Percentiles rank a stretch among this genome's conserved stretches.
Conservation (phyloP, 2,888 invertebrate species). For the Scaptomyza parva region DNA sequence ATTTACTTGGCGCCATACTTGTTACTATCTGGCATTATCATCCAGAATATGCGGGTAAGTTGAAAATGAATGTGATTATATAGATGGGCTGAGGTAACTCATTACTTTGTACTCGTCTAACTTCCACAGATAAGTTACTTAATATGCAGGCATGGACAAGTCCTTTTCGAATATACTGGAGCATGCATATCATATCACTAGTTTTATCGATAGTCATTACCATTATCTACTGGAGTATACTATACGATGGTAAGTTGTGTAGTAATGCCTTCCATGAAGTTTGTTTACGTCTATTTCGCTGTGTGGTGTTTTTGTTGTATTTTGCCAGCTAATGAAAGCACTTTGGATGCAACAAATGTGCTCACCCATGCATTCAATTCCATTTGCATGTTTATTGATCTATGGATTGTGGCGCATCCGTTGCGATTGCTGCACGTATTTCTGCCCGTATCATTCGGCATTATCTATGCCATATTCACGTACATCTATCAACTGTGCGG, state of each 20-base stretch:
- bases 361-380: constrained; percentile 92
- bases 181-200: constrained; percentile 88
- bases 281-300: neutral
- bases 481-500: constrained; percentile 88
- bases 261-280: neutral
- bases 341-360: constrained; percentile 87
- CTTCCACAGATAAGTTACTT: constrained; percentile 80
- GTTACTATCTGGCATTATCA: constrained; percentile 84
- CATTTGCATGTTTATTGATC: constrained; percentile 89
- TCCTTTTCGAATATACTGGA: constrained; percentile 88
- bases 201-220: constrained; percentile 90
- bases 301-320: constrained; percentile 26
- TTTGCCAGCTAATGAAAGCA: constrained; percentile 83
- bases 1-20: constrained; percentile 81
- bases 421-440: constrained; percentile 88
- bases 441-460: constrained; percentile 87
- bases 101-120: neutral
- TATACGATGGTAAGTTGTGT: constrained; percentile 76
- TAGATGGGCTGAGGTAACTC: too few relatives aligned
- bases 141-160: constrained; percentile 80
- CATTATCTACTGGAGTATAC: constrained; percentile 89
- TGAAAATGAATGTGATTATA: too few relatives aligned
- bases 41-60: constrained; percentile 83
- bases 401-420: constrained; percentile 90
- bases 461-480: constrained; percentile 87